These are phyloP conservation scores for Plodia interpunctella DNA, from an alignment of 1,140 invertebrate genomes.

Conservation along the genomic window DNA sequence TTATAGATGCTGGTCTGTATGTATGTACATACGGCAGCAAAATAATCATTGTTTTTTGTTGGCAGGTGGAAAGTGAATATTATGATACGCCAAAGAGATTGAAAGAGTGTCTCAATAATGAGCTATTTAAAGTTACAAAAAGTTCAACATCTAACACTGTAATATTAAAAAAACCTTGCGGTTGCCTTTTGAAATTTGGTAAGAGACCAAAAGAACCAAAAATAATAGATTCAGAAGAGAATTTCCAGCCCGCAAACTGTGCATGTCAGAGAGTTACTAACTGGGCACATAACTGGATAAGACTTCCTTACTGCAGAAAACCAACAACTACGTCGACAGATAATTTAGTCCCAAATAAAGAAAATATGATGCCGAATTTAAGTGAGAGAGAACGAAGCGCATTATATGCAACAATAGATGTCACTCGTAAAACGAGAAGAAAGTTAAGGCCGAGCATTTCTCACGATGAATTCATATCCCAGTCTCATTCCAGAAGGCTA, in stretches of 20 bases:
- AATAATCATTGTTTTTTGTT: constrained; percentile 14
- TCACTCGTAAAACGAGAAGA: constrained; percentile 79
- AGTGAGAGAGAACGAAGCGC: constrained; percentile 53
- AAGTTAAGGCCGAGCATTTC: constrained; percentile 30
- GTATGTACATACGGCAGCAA: too few species aligned
- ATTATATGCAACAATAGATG: constrained; percentile 85
- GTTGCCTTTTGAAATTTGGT: constrained; percentile 76
- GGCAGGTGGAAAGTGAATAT: constrained; percentile 75
- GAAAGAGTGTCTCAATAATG: constrained; percentile 82
- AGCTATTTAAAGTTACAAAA: constrained; percentile 78
- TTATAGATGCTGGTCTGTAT: too few species aligned
- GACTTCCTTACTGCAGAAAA: constrained; percentile 79
- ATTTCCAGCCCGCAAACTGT: constrained; percentile 67
- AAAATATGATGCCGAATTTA: constrained; percentile 65
- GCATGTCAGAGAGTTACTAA: constrained; percentile 81
- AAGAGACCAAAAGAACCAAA: constrained; percentile 65
- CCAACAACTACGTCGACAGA: constrained; percentile 41
- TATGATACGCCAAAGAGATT: constrained; percentile 88
- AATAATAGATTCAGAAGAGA: constrained; percentile 60
- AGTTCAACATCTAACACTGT: constrained; percentile 78
- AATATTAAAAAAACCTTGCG: constrained; percentile 80
- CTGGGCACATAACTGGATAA: constrained; percentile 81
- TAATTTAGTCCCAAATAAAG: constrained; percentile 76
- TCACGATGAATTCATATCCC: constrained; percentile 11
- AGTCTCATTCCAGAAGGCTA: constrained; percentile 19